Base-by-base conservation (phyloP, 1,140 invertebrate genomes). In the Drosophila auraria region DNA sequence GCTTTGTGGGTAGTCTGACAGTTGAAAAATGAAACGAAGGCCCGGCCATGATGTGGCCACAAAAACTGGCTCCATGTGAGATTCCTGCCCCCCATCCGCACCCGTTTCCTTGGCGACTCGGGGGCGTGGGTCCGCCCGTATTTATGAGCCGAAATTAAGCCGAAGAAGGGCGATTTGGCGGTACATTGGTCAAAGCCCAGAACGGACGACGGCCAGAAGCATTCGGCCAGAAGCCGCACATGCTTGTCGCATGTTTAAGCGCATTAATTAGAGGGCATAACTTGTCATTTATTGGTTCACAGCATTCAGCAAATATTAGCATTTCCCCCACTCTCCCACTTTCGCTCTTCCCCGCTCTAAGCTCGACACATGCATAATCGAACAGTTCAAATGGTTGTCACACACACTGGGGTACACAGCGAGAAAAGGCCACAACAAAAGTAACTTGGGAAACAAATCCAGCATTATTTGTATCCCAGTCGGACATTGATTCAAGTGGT, bases 261-360 rank as follows among this genome's bases (percentile, higher is more conserved):
- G 82, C 70, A 89, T 89, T 89, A 84, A 84, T 89, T 90, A 82
- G 82, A 84, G 64, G 62, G 78, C 81, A 89, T 89, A 89, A 90
- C 81, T 84, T 80, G 70, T 82, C 84, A 84, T 90, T 81, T 89
- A 89, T 90, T 81, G 81, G 78, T 54, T 75, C 73, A 69, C 66
- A 89, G 59, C 65, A 58, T 76, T 63, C 45, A 49, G 60, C 77
- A 74, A 83, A 81, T 84, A 87, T 78, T 74, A 79, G 71, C 14
- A 51, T 42, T 33, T 47, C 11, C 23, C 14, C 23, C 23, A n/a
- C n/a, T 3, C 25, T 44, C 36, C 30, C 53, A 42, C 58, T 38
- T 36, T 14, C 12, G 0, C 64, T 27, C 23, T 17, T 17, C n/a
- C 11, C 17, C 68, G n/a, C 38, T 12, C 6, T 17, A 36, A 33